Evolutionary conservation across 1,140 invertebrate species (phyloP), one percentile per base, ranked within the genome.

Genomic region (Philopotamus ludificatus): DNA sequence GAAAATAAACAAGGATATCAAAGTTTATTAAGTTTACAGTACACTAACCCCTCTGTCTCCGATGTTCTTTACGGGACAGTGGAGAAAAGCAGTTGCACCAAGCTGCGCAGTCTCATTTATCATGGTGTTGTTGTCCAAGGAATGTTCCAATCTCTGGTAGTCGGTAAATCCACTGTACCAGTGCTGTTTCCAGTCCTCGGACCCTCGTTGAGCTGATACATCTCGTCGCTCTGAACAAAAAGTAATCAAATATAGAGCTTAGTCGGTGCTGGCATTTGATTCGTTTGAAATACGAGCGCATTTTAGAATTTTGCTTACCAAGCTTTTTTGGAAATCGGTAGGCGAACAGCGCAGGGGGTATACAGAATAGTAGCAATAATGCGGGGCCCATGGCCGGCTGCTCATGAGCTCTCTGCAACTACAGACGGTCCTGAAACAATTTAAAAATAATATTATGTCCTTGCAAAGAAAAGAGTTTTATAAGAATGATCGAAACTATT

Each of bases 81-180:
- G 75, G 9, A 83, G 74, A 69, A 81, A 82, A n/a, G 80, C 81
- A 15, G 77, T 77, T 20, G 75, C 77, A 15, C 81, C 81, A 7
- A 82, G 71, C 67, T 82, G 80, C 9, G 79, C 77, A 0, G 80
- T 82, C 15, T 82, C 73, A 71, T 82, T 82, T 50, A 72, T 77
- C 15, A 71, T 45, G 1, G 70, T 69, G 28, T 69, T 71, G 42
- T 71, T 71, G 25, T 63, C 57, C 73, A 87, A 83, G 70, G 77
- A 26, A 12, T 16, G 77, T 39, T 81, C 82, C 71, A 82, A 81
- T 63, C 80, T 79, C 72, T 82, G 77, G 60, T 82, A 81, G 66
- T 86, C 85, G 71, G 28, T 18, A 21, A 85, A 77, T 71, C 84
- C 85, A 65, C 82, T 83, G 74, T 84, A 84, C 84, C 85, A 86